phyloP scores from a whole-genome alignment of 2,113 vertebrate species.

The Notarius quadriscutis region DNA sequence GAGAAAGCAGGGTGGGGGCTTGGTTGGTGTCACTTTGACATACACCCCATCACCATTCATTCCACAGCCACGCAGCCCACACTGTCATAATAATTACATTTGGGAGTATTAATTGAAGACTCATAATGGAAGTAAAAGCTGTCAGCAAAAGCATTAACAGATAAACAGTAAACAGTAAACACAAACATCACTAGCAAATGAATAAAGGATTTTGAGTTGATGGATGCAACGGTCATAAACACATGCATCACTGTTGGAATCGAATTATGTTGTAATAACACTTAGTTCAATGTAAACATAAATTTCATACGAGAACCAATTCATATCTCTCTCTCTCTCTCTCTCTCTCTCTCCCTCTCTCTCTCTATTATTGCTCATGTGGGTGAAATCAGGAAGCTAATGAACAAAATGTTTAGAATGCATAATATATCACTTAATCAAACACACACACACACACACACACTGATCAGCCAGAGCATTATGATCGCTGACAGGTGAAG shows the following conservation, averaged over 20 bases:
- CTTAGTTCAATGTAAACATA: slow-evolving; percentile 61
- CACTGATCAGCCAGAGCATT: no score
- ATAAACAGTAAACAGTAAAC: slow-evolving; percentile 45
- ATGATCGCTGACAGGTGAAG: no score
- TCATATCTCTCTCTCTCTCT: slow-evolving; percentile 60
- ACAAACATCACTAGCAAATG: slow-evolving; percentile 65
- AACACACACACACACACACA: no score
- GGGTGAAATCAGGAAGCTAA: not conserved
- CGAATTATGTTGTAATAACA: slow-evolving; percentile 69
- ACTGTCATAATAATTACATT: slow-evolving; percentile 75
- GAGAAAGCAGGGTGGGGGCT: slow-evolving; percentile 25
- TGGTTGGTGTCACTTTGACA: slow-evolving; percentile 61
- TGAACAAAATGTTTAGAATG: not conserved
- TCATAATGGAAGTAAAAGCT: slow-evolving; percentile 70
- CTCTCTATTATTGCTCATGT: not conserved
- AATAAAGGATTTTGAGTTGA: slow-evolving; percentile 51
- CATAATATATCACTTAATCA: not conserved
- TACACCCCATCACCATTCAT: slow-evolving; percentile 65
- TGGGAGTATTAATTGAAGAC: slow-evolving; percentile 72
- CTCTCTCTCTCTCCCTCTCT: slow-evolving; percentile 49
- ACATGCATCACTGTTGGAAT: slow-evolving; percentile 49
- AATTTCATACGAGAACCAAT: slow-evolving; percentile 62
- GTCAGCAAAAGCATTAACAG: slow-evolving; percentile 71
- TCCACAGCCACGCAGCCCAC: slow-evolving; percentile 58
- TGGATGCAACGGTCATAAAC: slow-evolving; percentile 14